A percentile compares a stretch with the other conserved stretches of the same genome.
Conservation (phyloP, 2,113 vertebrate species). For the Pyxicephalus adspersus region DNA sequence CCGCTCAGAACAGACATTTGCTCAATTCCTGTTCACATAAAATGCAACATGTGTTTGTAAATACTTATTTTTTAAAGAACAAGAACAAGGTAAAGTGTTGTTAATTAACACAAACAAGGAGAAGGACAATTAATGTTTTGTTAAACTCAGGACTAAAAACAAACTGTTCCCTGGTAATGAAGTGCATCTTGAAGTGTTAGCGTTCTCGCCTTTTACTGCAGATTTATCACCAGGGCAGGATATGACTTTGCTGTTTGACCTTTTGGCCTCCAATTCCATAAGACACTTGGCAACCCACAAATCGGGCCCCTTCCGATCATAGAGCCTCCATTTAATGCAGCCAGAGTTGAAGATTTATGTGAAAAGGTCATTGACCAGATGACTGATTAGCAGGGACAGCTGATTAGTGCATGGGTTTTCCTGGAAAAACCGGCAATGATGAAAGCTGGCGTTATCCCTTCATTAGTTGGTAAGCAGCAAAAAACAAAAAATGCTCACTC, state of each 20-base stretch:
- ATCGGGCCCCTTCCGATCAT: constrained; percentile 62
- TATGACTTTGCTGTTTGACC: constrained; percentile 73
- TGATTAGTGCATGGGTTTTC: constrained; percentile 84
- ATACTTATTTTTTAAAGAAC: too few relatives aligned
- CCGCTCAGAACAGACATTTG: too few relatives aligned
- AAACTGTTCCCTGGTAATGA: constrained; percentile 67
- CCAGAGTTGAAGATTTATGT: constrained; percentile 80
- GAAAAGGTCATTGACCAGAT: constrained; percentile 83
- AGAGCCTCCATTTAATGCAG: constrained; percentile 68
- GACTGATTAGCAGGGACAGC: constrained; percentile 88
- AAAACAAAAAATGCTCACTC: constrained; percentile 77
- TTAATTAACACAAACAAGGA: neutral
- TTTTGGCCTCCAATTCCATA: constrained; percentile 67
- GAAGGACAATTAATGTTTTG: constrained; percentile 57
- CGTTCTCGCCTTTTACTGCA: constrained; percentile 69
- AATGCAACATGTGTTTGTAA: too few relatives aligned
- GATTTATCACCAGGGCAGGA: constrained; percentile 76
- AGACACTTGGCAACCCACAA: constrained; percentile 65
- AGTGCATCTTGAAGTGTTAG: constrained; percentile 71
- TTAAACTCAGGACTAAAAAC: constrained; percentile 63
- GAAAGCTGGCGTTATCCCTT: constrained; percentile 91
- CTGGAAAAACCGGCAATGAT: constrained; percentile 82
- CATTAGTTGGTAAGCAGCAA: constrained; percentile 89
- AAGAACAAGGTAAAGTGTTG: too few relatives aligned
- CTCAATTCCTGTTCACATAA: too few relatives aligned